Percentiles rank a stretch among this genome's conserved stretches.
Conservation (phyloP, 1,140 invertebrate species). For the Aphelenchoides besseyi region DNA sequence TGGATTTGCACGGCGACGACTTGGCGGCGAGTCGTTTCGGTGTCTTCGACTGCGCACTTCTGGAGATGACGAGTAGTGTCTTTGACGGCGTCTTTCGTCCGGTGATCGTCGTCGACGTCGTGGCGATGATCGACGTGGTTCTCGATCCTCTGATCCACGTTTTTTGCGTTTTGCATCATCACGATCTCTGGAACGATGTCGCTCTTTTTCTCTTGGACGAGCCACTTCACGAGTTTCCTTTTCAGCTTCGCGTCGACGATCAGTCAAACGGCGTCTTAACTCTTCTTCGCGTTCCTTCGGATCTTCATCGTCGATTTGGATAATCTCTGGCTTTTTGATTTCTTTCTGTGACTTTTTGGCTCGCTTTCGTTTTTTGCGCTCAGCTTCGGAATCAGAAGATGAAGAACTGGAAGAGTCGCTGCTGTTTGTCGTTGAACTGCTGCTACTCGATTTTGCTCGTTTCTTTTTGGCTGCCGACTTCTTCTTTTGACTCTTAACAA, state of each 20-base stretch:
- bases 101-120: not conserved
- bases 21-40: not conserved
- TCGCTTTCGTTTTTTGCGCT: not conserved
- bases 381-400: not conserved
- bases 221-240: not conserved
- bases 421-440: not conserved
- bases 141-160: not conserved
- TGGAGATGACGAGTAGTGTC: not conserved
- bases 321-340: not conserved
- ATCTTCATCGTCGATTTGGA: not conserved
- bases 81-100: not conserved
- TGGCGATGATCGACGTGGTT: not conserved
- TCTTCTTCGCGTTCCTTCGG: not conserved
- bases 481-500: constrained; percentile 3
- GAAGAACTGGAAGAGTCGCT: not conserved
- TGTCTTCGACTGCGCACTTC: not conserved
- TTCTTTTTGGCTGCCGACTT: not conserved
- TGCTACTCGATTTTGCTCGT: not conserved
- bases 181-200: not conserved
- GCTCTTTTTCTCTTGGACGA: not conserved
- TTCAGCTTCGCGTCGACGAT: too few species aligned
- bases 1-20: not conserved
- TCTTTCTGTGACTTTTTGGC: not conserved
- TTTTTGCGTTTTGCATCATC: not conserved
- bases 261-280: too few species aligned